Evolutionary conservation across 1,140 invertebrate genomes (phyloP), one percentile per base, ranked within the genome.

Genomic region (Conus ventricosus): DNA sequence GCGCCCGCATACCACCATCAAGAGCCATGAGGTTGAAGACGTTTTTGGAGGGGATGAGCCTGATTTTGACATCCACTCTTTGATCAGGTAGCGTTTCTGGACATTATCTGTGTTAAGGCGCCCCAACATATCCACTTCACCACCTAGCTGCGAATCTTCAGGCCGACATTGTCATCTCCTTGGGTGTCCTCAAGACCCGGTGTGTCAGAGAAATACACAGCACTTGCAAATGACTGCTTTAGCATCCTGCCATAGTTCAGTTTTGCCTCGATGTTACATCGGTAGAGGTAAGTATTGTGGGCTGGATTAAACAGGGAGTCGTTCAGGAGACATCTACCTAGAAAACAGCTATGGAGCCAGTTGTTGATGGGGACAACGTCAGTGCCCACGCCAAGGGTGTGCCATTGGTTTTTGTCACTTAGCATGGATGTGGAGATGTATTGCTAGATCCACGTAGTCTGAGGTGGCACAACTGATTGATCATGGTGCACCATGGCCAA

Each of bases 311-410:
- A 84, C 27, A 84, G 55, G 53, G 82, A 39, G 55, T 84, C 82
- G 55, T 84, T 84, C 15, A 84, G n/a, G 23, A 39, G 8, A 84
- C n/a, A 39, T 84, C 82, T 8, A 84, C 82, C 53, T 84, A 39
- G 8, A 39, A 84, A 57, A 84, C 25, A 54, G 53, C 51, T 84
- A n/a, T 84, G 82, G 11, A 84, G 54, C 57, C 57, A 60, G 57
- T 10, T 7, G 17, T 60, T 60, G 57, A 60, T 17, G 57, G 57
- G 57, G 17, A 17, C 57, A 0, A 39, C 84, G 11, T 86, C 60
- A 13, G 7, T 75, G 23, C 51, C 51, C 57, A n/a, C 23, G 82
- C 10, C 23, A 11, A 84, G 39, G 7, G 7, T 17, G 57, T 60
- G 7, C 57, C 57, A 60, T 60, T 17, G 8, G 57, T 17, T 7